These are phyloP conservation scores for Pseudonaja textilis DNA, from an alignment of 2,113 vertebrate species.

Conservation along the genomic window DNA sequence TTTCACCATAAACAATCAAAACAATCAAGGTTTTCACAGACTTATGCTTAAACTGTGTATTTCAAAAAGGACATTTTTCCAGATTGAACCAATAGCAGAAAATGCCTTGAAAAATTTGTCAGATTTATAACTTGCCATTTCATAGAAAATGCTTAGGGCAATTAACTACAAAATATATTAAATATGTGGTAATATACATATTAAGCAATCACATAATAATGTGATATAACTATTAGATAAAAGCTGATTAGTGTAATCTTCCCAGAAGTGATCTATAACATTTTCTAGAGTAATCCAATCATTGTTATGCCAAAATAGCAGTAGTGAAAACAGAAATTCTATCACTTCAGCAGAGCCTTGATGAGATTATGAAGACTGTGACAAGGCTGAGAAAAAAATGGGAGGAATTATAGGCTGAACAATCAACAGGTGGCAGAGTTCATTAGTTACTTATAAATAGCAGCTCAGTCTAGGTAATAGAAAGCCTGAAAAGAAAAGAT, in stretches of 20 bases:
- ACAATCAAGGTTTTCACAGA: background rate
- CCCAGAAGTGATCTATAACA: background rate
- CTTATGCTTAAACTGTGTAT: background rate
- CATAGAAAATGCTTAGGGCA: background rate
- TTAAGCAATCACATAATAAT: background rate
- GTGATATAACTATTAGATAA: background rate
- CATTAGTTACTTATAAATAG: background rate
- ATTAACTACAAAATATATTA: background rate
- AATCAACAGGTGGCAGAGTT: background rate
- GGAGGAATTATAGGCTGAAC: background rate
- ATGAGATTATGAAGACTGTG: background rate
- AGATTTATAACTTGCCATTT: background rate
- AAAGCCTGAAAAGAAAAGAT: background rate
- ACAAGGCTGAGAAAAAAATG: background rate
- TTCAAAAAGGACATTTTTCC: background rate
- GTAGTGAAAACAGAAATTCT: background rate
- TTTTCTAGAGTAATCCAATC: background rate
- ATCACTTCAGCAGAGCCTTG: background rate
- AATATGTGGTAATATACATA: background rate
- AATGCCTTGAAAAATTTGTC: background rate
- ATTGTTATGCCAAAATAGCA: background rate
- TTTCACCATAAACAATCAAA: background rate
- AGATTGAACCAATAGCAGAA: background rate
- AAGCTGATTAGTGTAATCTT: background rate
- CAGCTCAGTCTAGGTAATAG: background rate